phyloP scores from a whole-genome alignment of 1,140 invertebrate species.

The Agrilus planipennis region DNA sequence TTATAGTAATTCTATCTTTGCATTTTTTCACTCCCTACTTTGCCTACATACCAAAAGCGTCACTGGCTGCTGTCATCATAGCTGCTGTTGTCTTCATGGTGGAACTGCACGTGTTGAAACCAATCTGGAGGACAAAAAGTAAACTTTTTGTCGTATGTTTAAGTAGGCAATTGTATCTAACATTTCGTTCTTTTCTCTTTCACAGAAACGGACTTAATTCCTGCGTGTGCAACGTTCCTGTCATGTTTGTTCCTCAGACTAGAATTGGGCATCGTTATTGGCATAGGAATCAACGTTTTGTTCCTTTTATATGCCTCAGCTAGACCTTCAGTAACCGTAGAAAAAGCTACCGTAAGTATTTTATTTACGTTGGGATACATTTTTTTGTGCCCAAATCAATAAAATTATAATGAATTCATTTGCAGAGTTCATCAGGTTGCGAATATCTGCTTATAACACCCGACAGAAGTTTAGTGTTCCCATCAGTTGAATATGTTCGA shows the following conservation, averaged over 20 bases:
- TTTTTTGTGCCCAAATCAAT: neutral
- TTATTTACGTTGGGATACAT: neutral
- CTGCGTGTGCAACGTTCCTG: constrained; percentile 53
- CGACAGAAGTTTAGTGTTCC: constrained; percentile 60
- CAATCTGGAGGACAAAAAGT: constrained; percentile 75
- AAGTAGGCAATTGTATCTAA: too few relatives aligned
- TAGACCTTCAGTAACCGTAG: constrained; percentile 50
- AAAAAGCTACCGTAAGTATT: constrained; percentile 40
- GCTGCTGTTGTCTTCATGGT: constrained; percentile 84
- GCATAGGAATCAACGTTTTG: constrained; percentile 56
- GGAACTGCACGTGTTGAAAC: constrained; percentile 62
- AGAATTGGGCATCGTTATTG: constrained; percentile 64
- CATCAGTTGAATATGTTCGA: constrained; percentile 66
- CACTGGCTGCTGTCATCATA: constrained; percentile 72
- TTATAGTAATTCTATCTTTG: constrained; percentile 60
- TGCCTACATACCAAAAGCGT: constrained; percentile 67
- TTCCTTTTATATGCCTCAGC: constrained; percentile 62
- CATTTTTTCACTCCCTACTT: constrained; percentile 76
- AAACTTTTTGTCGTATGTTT: too few relatives aligned
- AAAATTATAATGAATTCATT: constrained; percentile 2
- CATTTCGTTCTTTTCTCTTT: too few relatives aligned
- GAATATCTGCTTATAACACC: constrained; percentile 59
- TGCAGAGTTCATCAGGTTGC: constrained; percentile 45
- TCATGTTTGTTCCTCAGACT: constrained; percentile 53
- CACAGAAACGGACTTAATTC: constrained; percentile 58